Base-by-base conservation (phyloP, 2,888 invertebrate species). In the Volucella inflata region DNA sequence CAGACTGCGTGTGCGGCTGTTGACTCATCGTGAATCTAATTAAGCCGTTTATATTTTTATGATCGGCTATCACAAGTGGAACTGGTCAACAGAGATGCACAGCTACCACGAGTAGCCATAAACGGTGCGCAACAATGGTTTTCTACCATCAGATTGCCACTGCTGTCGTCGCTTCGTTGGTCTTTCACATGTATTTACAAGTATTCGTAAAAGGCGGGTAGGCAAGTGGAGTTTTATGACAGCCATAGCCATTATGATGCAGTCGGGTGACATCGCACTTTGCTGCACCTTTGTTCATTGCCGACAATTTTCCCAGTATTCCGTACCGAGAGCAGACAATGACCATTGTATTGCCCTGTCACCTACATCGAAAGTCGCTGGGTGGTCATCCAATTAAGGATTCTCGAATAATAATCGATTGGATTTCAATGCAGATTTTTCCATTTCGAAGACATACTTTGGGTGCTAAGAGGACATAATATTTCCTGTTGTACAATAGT, bases 41-140 rank as follows among this genome's bases (percentile, higher is more conserved):
- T 85, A 85, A 85, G 81, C 76, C 85, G 81, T 85, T 81, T 85
- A 85, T 85, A 71, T 81, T 85, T 85, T 85, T 85, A 85, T 85
- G 81, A 85, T 77, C 81, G 81, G 71, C 68, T 67, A 77, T 81
- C 81, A 81, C 85, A 81, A 77, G 85, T 85, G 68, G 76, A 81
- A 77, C 67, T 68, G 81, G 71, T 72, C 81, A 51, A 50, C 55
- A 55, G 17, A 62, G 46, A 71, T 71, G 17, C 57, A 55, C 62
- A 62, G 74, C 83, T 84, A 75, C 83, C 70, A 68, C 78, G 30
- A 30, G 30, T 30, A 71, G 67, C 78, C 50, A 79, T 80, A 70
- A 80, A 53, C 16, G 70, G 59, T 57, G 59, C 64, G 57, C 65
- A 71, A 80, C 84, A 85, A 85, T 85, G 44, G 75, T 67, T 60